Evolutionary conservation across 2,797 vertebrate species (phyloP).

Genomic region (Gadopsis marmoratus): DNA sequence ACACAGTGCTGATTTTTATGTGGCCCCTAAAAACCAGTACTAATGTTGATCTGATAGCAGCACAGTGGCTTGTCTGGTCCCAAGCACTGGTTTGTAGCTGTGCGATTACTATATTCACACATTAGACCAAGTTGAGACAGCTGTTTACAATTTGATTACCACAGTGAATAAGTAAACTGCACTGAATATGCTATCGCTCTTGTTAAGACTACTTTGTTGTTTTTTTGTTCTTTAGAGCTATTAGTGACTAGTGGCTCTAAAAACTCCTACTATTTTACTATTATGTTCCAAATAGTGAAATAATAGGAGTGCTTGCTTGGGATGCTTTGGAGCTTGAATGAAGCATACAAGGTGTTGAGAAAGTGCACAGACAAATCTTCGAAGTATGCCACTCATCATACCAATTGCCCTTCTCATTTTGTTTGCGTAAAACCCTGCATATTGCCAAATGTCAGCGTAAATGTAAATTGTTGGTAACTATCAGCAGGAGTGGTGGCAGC

Average conservation of each 20-base stretch:
- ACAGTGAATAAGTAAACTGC: background rate
- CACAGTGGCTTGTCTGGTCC: slow-evolving; percentile 9
- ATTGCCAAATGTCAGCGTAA: background rate
- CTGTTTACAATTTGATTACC: slow-evolving; percentile 26
- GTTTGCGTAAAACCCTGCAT: background rate
- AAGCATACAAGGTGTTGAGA: background rate
- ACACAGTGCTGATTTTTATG: background rate
- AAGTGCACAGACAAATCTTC: background rate
- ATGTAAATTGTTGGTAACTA: background rate
- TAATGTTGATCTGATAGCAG: slow-evolving; percentile 22
- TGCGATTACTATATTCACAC: slow-evolving; percentile 32
- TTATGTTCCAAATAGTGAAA: too few species aligned
- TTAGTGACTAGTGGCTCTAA: background rate
- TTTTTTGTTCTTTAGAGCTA: background rate
- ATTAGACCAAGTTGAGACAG: slow-evolving; percentile 25
- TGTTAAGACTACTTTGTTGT: background rate
- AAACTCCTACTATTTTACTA: background rate
- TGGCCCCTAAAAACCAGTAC: background rate
- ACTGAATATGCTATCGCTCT: background rate
- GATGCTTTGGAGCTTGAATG: background rate
- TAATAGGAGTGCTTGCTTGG: background rate
- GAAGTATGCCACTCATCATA: background rate
- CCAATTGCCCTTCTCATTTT: background rate
- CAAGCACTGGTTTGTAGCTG: slow-evolving; percentile 19
- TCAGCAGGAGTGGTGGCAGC: background rate